phyloP scores from a whole-genome alignment of 2,888 invertebrate species.

The Punctoribates punctum region DNA sequence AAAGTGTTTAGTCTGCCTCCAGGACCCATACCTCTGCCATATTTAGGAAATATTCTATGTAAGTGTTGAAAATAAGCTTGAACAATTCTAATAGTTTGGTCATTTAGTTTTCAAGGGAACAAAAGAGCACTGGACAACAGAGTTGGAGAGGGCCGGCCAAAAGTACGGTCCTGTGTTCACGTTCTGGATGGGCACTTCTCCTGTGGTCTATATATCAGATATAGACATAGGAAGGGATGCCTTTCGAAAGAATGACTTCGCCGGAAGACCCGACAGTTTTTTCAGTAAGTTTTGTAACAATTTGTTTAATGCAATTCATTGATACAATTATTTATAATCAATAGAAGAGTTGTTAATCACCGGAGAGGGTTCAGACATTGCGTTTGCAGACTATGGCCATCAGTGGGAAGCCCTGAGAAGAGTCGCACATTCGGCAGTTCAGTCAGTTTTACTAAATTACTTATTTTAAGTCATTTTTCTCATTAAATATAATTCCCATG shows the following conservation, averaged over 20 bases:
- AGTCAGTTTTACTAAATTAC: neutral
- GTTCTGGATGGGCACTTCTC: neutral
- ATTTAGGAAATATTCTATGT: neutral
- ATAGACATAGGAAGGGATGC: neutral
- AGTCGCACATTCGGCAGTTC: neutral
- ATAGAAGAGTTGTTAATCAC: neutral
- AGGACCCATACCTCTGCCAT: constrained; percentile 18
- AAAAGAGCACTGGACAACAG: neutral
- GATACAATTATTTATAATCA: neutral
- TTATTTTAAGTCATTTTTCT: constrained; percentile 1
- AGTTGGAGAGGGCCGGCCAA: neutral
- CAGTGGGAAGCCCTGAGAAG: constrained; percentile 22
- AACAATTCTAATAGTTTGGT: neutral
- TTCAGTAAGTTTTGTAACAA: neutral
- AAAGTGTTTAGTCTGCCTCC: neutral
- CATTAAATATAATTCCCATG: neutral
- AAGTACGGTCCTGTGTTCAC: constrained; percentile 18
- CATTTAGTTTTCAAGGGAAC: neutral
- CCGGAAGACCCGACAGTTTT: neutral
- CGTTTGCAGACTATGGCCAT: neutral
- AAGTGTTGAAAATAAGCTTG: neutral
- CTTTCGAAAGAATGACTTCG: constrained; percentile 17
- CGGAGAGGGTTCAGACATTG: neutral
- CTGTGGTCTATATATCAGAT: neutral
- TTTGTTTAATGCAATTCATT: no score